A percentile compares a stretch with the other conserved stretches of the same genome.
These are phyloP conservation scores for Micrasema minimum DNA, from an alignment of 1,140 invertebrate genomes.

Conservation along the genomic window DNA sequence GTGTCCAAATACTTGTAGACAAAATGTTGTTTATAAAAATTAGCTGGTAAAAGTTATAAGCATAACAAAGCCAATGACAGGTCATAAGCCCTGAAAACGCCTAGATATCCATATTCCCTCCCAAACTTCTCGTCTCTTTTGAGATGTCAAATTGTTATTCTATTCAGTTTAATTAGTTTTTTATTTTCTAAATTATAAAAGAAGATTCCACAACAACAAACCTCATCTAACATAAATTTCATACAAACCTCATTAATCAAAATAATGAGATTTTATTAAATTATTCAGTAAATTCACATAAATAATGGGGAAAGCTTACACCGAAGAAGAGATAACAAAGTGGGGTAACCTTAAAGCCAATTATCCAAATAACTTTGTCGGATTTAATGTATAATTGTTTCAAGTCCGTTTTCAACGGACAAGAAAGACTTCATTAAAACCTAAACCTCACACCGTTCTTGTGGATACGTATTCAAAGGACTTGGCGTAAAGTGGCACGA, in stretches of 20 bases:
- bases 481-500: not conserved
- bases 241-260: not conserved
- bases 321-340: constrained; percentile 27
- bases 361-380: constrained; percentile 26
- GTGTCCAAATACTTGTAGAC: too few species aligned
- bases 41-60: too few species aligned
- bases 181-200: too few species aligned
- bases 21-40: too few species aligned
- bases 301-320: constrained; percentile 14
- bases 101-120: too few species aligned
- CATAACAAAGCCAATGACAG: too few species aligned
- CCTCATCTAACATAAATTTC: too few species aligned
- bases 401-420: constrained; percentile 18
- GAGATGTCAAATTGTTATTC: too few species aligned
- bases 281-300: constrained; percentile 1
- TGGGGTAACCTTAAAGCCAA: constrained; percentile 28
- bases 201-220: too few species aligned
- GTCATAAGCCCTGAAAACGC: too few species aligned
- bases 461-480: not conserved
- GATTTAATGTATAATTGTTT: constrained; percentile 32
- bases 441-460: constrained; percentile 9
- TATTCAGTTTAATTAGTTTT: too few species aligned
- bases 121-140: too few species aligned
- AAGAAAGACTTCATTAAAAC: constrained; percentile 36
- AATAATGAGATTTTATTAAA: constrained; percentile 2